phyloP scores from a whole-genome alignment of 1,140 invertebrate genomes.

The Harpegnathos saltator region DNA sequence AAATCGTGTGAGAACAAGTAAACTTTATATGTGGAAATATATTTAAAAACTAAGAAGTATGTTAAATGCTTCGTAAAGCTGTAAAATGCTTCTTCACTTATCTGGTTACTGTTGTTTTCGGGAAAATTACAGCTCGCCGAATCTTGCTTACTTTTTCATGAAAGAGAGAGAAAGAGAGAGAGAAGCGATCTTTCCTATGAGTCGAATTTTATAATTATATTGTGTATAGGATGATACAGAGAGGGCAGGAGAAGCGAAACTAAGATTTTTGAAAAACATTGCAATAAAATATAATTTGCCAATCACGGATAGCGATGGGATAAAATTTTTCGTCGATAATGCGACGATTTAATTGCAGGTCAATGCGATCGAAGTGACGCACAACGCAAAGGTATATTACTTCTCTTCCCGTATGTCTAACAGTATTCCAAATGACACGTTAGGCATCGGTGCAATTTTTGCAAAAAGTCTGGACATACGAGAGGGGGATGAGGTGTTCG shows the following conservation, averaged over 20 bases:
- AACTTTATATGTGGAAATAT: no score
- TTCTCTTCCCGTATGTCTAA: conserved; percentile 75
- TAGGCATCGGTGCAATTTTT: conserved; percentile 82
- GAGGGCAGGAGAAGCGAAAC: neutral
- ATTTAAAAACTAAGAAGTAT: no score
- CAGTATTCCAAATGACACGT: conserved; percentile 44
- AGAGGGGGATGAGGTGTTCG: conserved; percentile 79
- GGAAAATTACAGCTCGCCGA: no score
- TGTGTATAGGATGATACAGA: no score
- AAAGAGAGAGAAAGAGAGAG: no score
- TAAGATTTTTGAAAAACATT: neutral
- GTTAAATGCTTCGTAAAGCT: no score
- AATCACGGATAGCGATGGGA: neutral
- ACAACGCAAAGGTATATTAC: conserved; percentile 76
- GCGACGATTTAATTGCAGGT: conserved; percentile 68
- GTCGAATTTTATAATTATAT: no score
- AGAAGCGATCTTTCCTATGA: no score
- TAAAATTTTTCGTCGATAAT: neutral
- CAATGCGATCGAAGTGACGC: conserved; percentile 74
- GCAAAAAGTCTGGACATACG: conserved; percentile 80
- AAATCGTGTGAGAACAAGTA: no score
- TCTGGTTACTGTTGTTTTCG: no score
- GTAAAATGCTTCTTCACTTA: no score
- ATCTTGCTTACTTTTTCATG: no score
- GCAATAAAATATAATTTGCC: neutral